Conservation (phyloP, 2,113 vertebrate species). For the Sturnira hondurensis region DNA sequence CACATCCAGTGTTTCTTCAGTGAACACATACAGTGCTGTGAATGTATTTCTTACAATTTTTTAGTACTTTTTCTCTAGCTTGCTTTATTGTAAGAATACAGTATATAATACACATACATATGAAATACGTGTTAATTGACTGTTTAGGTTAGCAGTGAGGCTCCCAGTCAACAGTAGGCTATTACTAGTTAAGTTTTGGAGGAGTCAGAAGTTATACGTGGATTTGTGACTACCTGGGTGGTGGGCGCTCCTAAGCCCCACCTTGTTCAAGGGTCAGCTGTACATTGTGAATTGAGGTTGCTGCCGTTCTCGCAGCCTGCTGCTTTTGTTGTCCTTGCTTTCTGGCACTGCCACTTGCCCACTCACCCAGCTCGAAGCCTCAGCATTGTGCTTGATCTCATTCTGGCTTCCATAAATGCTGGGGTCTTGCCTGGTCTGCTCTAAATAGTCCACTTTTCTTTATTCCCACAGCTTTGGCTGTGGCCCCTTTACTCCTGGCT, state of each 20-base stretch:
- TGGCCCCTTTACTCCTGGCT: neutral
- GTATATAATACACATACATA: neutral
- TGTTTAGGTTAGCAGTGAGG: neutral
- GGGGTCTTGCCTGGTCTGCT: neutral
- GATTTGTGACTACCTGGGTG: neutral
- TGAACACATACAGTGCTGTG: neutral
- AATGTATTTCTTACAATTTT: neutral
- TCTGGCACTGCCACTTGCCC: neutral
- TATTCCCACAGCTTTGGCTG: neutral
- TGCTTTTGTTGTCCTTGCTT: neutral
- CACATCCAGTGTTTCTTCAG: neutral
- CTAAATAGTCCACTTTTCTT: neutral
- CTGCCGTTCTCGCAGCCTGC: neutral
- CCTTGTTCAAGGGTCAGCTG: neutral
- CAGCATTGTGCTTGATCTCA: neutral
- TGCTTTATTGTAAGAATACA: neutral
- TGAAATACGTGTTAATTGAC: no score
- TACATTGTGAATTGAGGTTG: neutral
- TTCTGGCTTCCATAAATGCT: neutral
- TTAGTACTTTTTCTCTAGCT: neutral
- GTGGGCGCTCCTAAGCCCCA: neutral
- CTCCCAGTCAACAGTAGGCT: neutral
- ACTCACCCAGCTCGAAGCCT: neutral
- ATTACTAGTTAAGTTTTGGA: neutral
- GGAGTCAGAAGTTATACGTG: neutral